Conservation (phyloP, 2,113 vertebrate species). For the Bolborhynchus lineola region DNA sequence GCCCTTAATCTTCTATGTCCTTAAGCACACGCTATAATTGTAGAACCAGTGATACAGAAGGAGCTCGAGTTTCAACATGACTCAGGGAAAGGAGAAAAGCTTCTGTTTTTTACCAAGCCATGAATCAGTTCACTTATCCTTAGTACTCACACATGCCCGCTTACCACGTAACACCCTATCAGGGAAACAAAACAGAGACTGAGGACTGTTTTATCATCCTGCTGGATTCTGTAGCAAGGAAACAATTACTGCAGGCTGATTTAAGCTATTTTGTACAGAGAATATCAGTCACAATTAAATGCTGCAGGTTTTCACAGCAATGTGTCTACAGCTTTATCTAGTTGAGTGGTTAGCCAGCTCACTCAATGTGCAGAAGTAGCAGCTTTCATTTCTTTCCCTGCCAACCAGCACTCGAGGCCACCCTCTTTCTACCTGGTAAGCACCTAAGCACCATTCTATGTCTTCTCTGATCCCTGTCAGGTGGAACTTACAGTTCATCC, state of each 20-base stretch:
- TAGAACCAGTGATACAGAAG: neutral
- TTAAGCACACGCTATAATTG: neutral
- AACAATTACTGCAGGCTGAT: neutral
- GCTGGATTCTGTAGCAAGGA: neutral
- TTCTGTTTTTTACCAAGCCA: neutral
- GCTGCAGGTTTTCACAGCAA: neutral
- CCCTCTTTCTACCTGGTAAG: neutral
- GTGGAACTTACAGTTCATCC: neutral
- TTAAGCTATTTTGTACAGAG: neutral
- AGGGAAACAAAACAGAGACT: neutral
- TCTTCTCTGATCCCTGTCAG: neutral
- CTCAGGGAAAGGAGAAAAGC: neutral
- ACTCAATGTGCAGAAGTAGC: neutral
- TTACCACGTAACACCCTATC: neutral
- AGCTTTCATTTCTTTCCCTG: neutral
- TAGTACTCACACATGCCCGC: neutral
- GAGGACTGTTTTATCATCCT: neutral
- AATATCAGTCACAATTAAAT: neutral
- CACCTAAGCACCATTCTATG: neutral
- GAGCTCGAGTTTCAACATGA: neutral
- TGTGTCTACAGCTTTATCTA: neutral
- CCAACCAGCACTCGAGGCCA: neutral
- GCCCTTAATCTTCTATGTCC: neutral
- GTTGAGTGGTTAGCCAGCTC: neutral
- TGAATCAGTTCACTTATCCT: neutral